Conservation (phyloP, 1,140 invertebrate genomes). For the Diabrotica virgifera region DNA sequence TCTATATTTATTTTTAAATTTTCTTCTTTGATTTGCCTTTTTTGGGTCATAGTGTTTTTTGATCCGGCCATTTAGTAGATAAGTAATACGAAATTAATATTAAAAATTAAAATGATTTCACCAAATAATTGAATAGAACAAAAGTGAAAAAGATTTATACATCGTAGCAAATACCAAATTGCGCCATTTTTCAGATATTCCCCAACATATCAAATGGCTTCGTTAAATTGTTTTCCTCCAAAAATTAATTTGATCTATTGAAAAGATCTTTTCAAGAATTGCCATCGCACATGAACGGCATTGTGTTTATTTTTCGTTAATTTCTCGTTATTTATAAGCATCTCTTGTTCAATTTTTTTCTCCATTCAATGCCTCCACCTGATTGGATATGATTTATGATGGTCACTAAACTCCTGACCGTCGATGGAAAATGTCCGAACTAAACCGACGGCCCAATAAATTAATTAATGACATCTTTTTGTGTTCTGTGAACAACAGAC, state of each 20-base stretch:
- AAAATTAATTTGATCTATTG: not conserved
- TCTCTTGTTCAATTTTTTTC: not conserved
- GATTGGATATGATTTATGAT: constrained; percentile 1
- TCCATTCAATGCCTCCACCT: not conserved
- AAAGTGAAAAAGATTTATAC: too few relatives aligned
- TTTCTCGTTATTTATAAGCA: constrained; percentile 1
- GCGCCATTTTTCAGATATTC: too few relatives aligned
- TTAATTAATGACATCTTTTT: constrained; percentile 3
- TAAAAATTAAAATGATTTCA: too few relatives aligned
- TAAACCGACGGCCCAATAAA: not conserved
- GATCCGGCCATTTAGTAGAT: too few relatives aligned
- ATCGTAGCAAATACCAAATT: too few relatives aligned
- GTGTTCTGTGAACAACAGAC: not conserved
- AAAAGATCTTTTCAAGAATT: not conserved
- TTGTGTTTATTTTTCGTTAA: not conserved
- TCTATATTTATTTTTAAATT: too few relatives aligned
- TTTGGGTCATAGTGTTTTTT: too few relatives aligned
- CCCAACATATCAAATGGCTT: not conserved
- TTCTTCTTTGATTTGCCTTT: too few relatives aligned
- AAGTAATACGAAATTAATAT: too few relatives aligned
- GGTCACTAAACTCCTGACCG: not conserved
- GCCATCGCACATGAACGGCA: not conserved
- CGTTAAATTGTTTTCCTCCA: not conserved
- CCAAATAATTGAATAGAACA: too few relatives aligned
- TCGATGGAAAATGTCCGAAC: not conserved